Base-by-base conservation (phyloP, 1,140 invertebrate genomes). In the Bombyx mandarina region DNA sequence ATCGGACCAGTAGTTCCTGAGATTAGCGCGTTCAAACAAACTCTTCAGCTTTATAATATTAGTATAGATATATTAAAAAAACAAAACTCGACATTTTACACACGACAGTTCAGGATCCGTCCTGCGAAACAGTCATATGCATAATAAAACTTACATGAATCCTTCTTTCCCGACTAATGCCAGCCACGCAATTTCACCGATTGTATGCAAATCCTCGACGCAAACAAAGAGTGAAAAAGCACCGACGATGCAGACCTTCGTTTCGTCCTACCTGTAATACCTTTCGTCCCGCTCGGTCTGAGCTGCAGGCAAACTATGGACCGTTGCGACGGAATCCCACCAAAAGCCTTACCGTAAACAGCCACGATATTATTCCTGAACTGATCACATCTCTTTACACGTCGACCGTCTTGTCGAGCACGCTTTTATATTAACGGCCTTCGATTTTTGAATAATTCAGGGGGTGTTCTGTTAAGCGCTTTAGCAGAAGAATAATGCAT, bases 181-280 rank as follows among this genome's bases (percentile, higher is more conserved):
- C 71, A 75, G 68, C 73, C 71, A 79, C 74, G 75, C 77, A 83
- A 86, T 82, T 81, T 83, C 77, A 77, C 73, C 74, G 75, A 82
- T 81, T 81, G 80, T 81, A 83, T 86, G 80, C 71, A 83, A 82
- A 84, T 79, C 78, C 78, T 77, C 68, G 57, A 66, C 65, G 70
- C 77, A 83, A 86, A 83, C 78, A 82, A 80, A 82, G 77, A 81
- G 78, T 81, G 76, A 77, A 81, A 85, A 82, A 79, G 73, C 79
- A 75, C 63, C 71, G 71, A 74, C 71, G 71, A 74, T 68, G 73
- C 71, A 82, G 75, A 79, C 79, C 69, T 71, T 74, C 65, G 61
- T 69, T 73, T 61, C 59, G 69, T 71, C 68, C 75, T 66, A 79
- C 77, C 75, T 77, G 73, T 75, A 18, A 71, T 70, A 56, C 65